Conservation (phyloP, 2,797 vertebrate species). For the Microcaecilia unicolor region DNA sequence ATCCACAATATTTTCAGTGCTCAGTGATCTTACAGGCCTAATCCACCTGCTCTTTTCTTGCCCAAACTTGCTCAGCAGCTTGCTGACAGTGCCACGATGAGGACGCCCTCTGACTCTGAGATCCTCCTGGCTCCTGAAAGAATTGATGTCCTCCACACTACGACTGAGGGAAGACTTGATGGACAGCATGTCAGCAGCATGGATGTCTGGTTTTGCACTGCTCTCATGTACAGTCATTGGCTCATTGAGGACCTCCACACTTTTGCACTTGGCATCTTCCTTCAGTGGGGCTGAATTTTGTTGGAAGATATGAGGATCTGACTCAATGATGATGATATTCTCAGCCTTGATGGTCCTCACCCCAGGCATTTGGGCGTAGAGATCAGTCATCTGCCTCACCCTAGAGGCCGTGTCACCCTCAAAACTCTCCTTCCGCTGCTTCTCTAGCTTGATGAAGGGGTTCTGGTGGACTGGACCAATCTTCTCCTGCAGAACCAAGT, state of each 20-base stretch:
- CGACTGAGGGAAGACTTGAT: constrained; percentile 46
- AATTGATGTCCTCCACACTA: constrained; percentile 20
- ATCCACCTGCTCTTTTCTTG: background rate
- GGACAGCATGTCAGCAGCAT: constrained; percentile 59
- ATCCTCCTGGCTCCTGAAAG: background rate
- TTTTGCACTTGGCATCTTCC: background rate
- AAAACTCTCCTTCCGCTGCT: constrained; percentile 29
- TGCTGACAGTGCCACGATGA: constrained; percentile 56
- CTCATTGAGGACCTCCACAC: constrained; percentile 10
- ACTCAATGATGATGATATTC: constrained; percentile 67
- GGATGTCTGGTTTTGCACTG: constrained; percentile 58
- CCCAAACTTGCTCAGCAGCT: constrained; percentile 65
- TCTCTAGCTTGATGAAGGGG: constrained; percentile 63
- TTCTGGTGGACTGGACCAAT: constrained; percentile 69
- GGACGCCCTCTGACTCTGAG: background rate
- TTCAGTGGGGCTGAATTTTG: background rate
- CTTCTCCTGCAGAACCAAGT: constrained; percentile 62
- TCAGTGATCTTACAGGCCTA: constrained; percentile 6
- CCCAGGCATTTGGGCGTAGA: constrained; percentile 18
- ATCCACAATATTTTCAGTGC: constrained; percentile 16
- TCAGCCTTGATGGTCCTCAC: constrained; percentile 58
- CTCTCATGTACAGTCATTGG: constrained; percentile 47
- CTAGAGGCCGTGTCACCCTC: constrained; percentile 50
- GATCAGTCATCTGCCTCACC: constrained; percentile 15
- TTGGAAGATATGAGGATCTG: constrained; percentile 24